Percentiles rank a stretch among this genome's conserved stretches.
Conservation (phyloP, 2,888 invertebrate genomes). For the Callyntrura guangdongensis region DNA sequence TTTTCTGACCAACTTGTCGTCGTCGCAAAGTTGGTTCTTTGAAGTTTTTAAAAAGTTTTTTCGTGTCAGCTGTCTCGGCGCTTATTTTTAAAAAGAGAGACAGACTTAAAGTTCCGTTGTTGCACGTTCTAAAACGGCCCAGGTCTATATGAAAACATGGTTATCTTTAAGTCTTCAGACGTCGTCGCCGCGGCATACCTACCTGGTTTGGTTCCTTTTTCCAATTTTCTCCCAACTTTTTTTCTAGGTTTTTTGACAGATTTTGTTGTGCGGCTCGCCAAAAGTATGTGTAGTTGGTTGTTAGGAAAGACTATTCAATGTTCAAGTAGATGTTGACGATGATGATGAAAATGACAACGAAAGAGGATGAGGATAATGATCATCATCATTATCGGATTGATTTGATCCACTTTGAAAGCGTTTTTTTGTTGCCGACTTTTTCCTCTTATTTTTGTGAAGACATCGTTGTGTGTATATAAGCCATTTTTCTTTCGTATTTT, state of each 20-base stretch:
- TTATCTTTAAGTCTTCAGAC: no score
- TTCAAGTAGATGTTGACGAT: background rate
- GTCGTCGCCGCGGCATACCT: no score
- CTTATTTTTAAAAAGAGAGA: no score
- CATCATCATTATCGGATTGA: conserved; percentile 5
- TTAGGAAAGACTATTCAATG: background rate
- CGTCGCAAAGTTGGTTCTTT: background rate
- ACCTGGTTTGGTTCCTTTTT: no score
- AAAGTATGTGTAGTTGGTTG: background rate
- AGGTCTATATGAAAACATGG: background rate
- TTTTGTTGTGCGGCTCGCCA: conserved; percentile 13
- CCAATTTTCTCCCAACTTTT: background rate
- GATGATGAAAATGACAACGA: background rate
- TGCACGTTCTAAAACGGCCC: background rate
- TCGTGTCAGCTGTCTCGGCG: no score
- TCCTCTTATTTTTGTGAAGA: conserved; percentile 1
- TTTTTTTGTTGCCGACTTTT: conserved; percentile 39
- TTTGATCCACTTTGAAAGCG: conserved; percentile 57
- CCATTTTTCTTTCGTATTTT: background rate
- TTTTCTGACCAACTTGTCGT: background rate
- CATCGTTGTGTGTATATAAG: background rate
- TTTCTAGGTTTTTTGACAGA: conserved; percentile 11
- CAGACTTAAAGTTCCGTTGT: no score
- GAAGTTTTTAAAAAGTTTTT: conserved; percentile 14
- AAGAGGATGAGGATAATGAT: background rate